Evolutionary conservation across 1,140 invertebrate genomes (phyloP), one percentile per base, ranked within the genome.

Genomic region (Centruroides vittatus): DNA sequence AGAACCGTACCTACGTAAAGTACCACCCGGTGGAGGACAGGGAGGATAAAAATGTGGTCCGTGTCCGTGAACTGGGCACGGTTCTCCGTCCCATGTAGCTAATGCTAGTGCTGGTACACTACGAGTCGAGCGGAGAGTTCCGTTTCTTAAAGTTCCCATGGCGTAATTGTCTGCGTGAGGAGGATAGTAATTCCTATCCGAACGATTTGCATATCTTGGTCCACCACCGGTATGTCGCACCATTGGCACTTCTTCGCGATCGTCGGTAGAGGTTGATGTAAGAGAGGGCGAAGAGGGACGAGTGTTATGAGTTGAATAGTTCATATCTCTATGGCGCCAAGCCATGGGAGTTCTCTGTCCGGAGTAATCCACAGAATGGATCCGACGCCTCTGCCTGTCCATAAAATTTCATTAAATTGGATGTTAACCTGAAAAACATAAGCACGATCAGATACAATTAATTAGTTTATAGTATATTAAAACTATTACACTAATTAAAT

Each of bases 211-310:
- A 41, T 41, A 41, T 6, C 41, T 5, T 0, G 53, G 50, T 8
- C 58, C 55, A 49, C 56, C 61, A 12, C 56, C 55, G 35, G 55
- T 48, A 57, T 59, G 56, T 3, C 55, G 35, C 4, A 67, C 64
- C 61, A 67, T 67, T 36, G 66, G 66, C 10, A 65, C 64, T 47
- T 67, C 66, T 56, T 67, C 66, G 35, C 66, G 57, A 47, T 67
- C 66, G 49, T 67, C 66, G 2, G 66, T 64, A 10, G 62, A 64
- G 23, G 60, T 55, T 3, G 61, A 58, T 35, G 59, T 59, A 23
- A 51, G 5, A 54, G 58, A 51, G 34, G 52, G n/a, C 55, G 57
- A 8, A 47, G 53, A 55, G 52, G 35, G 11, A 41, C 41, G 41
- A 6, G 35, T 41, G 8, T 41, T 41, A 41, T 41, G 41, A 3